Evolutionary conservation across 1,140 invertebrate species (phyloP), one percentile per base, ranked within the genome.

Genomic region (Propsilocerus akamusi): DNA sequence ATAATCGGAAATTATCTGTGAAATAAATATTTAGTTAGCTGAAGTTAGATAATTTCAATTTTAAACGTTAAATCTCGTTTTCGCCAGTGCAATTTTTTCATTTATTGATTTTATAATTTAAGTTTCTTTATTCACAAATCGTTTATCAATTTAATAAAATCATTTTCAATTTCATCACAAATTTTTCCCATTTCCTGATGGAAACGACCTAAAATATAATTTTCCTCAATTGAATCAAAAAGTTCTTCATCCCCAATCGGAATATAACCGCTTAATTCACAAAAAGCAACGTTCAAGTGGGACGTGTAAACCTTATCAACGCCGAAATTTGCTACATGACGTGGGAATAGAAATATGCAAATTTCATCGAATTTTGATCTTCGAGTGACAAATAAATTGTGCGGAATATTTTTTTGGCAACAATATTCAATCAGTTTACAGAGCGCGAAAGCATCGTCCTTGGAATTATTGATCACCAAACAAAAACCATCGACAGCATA

Each of bases 1-100:
- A 53, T 76, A 75, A 46, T 73, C 69, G 1, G 74, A 75, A 54
- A 77, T 76, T 24, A 74, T 72, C 74, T 76, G 58, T 2, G 65
- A 67, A 52, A 20, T 47, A 46, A 34, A 52, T 48, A n/a, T n/a
- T n/a, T n/a, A n/a, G n/a, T n/a, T n/a, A n/a, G n/a, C n/a, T n/a
- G n/a, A n/a, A n/a, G n/a, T n/a, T n/a, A n/a, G n/a, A n/a, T n/a
- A n/a, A n/a, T n/a, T n/a, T n/a, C n/a, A n/a, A n/a, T n/a, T n/a
- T n/a, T n/a, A n/a, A n/a, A n/a, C n/a, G n/a, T n/a, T n/a, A 52
- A 25, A 51, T 37, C 28, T 51, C 50, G 14, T 53, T 47, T 49
- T 34, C 10, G 11, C 47, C 26, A 53, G 46, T 52, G 23, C 5
- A 7, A 26, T 25, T 4, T 4, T 10, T 48, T 48, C 10, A 25